Evolutionary conservation across 2,797 vertebrate species (phyloP).

Genomic region (Lepilemur septentrionalis): DNA sequence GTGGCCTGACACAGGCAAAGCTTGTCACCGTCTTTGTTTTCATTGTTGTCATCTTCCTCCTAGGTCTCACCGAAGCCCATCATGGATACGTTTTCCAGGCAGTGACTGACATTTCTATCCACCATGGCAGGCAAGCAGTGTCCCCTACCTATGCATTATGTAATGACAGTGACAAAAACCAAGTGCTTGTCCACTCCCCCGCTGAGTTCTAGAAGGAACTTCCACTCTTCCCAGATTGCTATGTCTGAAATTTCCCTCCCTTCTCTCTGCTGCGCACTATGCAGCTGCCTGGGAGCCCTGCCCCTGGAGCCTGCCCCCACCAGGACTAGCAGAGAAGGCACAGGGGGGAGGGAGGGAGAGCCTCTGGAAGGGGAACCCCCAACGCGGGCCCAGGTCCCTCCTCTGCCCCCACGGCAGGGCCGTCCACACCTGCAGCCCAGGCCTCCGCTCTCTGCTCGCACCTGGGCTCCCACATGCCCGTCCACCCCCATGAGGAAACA

Average conservation of each 20-base stretch:
- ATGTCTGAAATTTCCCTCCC: background rate
- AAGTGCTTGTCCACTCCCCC: background rate
- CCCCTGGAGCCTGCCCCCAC: background rate
- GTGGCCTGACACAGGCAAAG: background rate
- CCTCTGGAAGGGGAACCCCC: background rate
- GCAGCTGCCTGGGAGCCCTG: background rate
- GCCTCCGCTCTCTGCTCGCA: background rate
- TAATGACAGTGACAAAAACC: background rate
- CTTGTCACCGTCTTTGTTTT: background rate
- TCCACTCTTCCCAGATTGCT: background rate
- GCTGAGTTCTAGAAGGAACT: background rate
- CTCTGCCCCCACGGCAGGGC: background rate
- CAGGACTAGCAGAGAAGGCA: background rate
- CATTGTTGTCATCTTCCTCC: background rate
- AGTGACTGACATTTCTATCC: background rate
- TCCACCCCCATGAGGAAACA: background rate
- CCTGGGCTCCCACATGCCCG: background rate
- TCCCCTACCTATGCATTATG: background rate
- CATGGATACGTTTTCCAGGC: background rate
- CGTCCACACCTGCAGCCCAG: background rate
- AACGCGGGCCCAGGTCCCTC: background rate
- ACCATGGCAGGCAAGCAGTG: no score
- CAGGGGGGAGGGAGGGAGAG: background rate
- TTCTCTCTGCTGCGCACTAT: rapidly evolving
- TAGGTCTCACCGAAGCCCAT: background rate